Evolutionary conservation across 2,113 vertebrate genomes (phyloP).

Genomic region (Thalassoma bifasciatum): DNA sequence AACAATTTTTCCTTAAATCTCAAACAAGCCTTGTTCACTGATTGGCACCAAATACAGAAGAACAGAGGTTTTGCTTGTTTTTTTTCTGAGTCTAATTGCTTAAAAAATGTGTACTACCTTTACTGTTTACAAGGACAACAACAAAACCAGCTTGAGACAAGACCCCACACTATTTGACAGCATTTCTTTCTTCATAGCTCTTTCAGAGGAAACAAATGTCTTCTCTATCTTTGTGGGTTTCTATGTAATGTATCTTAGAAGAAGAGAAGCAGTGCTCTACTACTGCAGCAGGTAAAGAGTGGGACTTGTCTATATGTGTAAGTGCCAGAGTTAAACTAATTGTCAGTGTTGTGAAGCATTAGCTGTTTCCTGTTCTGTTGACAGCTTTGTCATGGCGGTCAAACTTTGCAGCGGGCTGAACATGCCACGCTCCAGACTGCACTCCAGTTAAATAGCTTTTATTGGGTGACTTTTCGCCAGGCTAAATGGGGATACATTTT

Average conservation of each 20-base stretch:
- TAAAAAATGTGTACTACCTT: not conserved
- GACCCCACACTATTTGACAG: not conserved
- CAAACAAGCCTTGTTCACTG: slow-evolving; percentile 2
- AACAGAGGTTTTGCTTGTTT: not conserved
- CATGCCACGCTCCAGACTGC: slow-evolving; percentile 57
- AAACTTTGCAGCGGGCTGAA: slow-evolving; percentile 60
- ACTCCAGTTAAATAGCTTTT: slow-evolving; percentile 76
- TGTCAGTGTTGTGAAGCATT: slow-evolving; percentile 52
- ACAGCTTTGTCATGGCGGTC: slow-evolving; percentile 69
- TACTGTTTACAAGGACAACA: not conserved
- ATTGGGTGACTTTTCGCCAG: slow-evolving; percentile 84
- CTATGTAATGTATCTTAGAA: not conserved
- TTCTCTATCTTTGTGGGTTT: not conserved
- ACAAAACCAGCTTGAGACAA: not conserved
- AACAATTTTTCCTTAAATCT: slow-evolving; percentile 8
- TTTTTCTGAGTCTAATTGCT: not conserved
- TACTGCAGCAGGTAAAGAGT: slow-evolving; percentile 30
- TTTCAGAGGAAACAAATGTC: not conserved
- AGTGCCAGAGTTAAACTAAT: slow-evolving; percentile 45
- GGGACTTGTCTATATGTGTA: slow-evolving; percentile 23
- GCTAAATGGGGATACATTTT: slow-evolving; percentile 91
- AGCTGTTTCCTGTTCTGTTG: slow-evolving; percentile 58
- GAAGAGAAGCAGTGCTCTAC: slow-evolving; percentile 8
- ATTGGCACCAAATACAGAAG: not conserved
- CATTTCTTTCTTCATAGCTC: not conserved